Conservation (phyloP, 1,140 invertebrate genomes). For the Lethocerus indicus region DNA sequence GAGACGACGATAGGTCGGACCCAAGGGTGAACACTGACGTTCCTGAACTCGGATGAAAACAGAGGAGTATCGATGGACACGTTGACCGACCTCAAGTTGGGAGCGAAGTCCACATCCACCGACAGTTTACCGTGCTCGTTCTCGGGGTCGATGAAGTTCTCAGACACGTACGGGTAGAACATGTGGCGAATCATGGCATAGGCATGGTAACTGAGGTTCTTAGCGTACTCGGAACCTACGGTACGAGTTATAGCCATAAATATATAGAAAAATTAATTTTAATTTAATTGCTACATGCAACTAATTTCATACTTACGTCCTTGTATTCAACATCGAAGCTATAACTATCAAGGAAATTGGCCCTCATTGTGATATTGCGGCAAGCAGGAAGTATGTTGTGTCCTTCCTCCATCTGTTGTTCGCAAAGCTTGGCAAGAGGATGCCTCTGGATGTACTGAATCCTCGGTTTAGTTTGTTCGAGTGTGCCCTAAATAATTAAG, state of each 20-base stretch:
- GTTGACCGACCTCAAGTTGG: constrained; percentile 24
- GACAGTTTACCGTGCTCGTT: constrained; percentile 28
- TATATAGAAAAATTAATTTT: not conserved
- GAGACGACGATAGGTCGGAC: constrained; percentile 22
- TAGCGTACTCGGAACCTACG: constrained; percentile 1
- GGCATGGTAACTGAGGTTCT: constrained; percentile 18
- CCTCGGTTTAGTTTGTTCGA: constrained; percentile 29
- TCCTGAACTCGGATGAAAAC: constrained; percentile 23
- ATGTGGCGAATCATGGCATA: constrained; percentile 14
- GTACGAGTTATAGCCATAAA: not conserved
- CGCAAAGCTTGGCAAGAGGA: constrained; percentile 26
- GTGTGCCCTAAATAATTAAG: constrained; percentile 23
- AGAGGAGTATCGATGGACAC: constrained; percentile 26
- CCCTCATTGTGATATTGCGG: constrained; percentile 28
- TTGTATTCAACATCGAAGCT: constrained; percentile 28
- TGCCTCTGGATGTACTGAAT: constrained; percentile 27
- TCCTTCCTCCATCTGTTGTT: constrained; percentile 29
- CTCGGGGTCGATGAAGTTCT: constrained; percentile 14
- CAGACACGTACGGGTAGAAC: constrained; percentile 13
- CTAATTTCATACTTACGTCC: constrained; percentile 17
- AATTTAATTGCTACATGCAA: not conserved
- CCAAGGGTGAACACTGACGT: constrained; percentile 23
- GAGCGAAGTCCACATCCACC: constrained; percentile 25
- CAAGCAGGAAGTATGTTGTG: constrained; percentile 34
- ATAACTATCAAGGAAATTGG: constrained; percentile 30